Evolutionary conservation across 2,797 vertebrate species (phyloP), one percentile per base, ranked within the genome.

Genomic region (Phaenicophaeus curvirostris): DNA sequence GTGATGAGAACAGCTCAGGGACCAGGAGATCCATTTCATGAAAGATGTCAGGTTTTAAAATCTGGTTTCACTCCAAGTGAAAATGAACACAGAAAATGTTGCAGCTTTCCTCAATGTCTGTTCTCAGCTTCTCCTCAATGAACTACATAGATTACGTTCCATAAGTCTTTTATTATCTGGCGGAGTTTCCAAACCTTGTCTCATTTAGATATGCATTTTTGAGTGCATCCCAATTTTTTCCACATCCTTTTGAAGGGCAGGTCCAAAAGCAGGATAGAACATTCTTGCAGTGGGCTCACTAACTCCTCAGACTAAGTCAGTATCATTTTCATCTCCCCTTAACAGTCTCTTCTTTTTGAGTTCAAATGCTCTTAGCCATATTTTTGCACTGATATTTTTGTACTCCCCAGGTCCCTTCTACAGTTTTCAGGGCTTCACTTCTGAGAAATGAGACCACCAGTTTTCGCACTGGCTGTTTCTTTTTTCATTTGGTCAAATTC

Each of bases 1-100:
- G 55, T 54, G 74, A 94, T 73, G 63, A 93, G 53, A 90, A 82
- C 39, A 62, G 71, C 87, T 82, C 57, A 53, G 71, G 85, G n/a
- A 78, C 27, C 33, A 76, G 57, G 35, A 82, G 80, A 88, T 94
- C 67, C 50, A 71, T 94, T 94, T 82, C 71, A 74, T 44, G 19
- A 84, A 90, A 71, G 85, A 90, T 74, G 72, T 65, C 63, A 42
- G 51, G 46, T 72, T 95, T 95, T 82, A 77, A 91, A 88, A 51
- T 86, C 71, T 91, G 80, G 42, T 39, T 89, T 89, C n/a, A 50
- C 23, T 94, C 86, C 83, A 84, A 85, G 71, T 3, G 6, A 53
- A 91, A 85, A 62, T 5, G 55, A 87, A 42, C 37, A 61, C 27
- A 84, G 82, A 86, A 81, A 25, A 73, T 39, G 37, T 54, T 94